phyloP scores from a whole-genome alignment of 2,888 invertebrate genomes.

The Marronus borbonicus region DNA sequence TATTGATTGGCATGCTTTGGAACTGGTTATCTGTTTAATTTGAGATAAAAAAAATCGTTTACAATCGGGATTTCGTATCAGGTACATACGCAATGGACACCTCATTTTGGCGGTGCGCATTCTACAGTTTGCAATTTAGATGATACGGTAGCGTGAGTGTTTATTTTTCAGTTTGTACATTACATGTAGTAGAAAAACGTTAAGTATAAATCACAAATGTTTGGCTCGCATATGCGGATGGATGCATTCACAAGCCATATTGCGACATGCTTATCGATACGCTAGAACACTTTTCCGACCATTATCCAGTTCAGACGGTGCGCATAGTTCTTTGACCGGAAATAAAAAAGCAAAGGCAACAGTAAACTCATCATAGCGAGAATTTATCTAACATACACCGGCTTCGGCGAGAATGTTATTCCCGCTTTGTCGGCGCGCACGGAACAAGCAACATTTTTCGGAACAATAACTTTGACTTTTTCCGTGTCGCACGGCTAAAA shows the following conservation, averaged over 20 bases:
- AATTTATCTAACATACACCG: constrained; percentile 22
- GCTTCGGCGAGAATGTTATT: constrained; percentile 12
- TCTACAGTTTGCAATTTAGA: no score
- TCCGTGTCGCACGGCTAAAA: constrained; percentile 27
- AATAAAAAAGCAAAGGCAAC: constrained; percentile 29
- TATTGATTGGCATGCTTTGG: not conserved
- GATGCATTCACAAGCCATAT: no score
- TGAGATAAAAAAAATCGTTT: constrained; percentile 15
- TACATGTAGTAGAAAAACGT: no score
- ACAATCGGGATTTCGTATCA: not conserved
- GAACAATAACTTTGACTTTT: constrained; percentile 40
- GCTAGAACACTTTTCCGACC: not conserved
- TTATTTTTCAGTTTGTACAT: no score
- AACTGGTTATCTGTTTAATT: constrained; percentile 5
- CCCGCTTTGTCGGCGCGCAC: constrained; percentile 36
- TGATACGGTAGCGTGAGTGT: no score
- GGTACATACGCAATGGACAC: no score
- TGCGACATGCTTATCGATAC: no score
- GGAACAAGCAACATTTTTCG: constrained; percentile 37
- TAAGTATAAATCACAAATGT: no score
- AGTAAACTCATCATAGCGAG: constrained; percentile 19
- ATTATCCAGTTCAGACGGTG: constrained; percentile 19
- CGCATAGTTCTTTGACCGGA: constrained; percentile 28
- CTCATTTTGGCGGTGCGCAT: no score
- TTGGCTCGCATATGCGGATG: no score